Percentiles rank a stretch among this genome's conserved stretches.
Conservation (phyloP, 2,797 vertebrate genomes). For the Sebastes itinus region DNA sequence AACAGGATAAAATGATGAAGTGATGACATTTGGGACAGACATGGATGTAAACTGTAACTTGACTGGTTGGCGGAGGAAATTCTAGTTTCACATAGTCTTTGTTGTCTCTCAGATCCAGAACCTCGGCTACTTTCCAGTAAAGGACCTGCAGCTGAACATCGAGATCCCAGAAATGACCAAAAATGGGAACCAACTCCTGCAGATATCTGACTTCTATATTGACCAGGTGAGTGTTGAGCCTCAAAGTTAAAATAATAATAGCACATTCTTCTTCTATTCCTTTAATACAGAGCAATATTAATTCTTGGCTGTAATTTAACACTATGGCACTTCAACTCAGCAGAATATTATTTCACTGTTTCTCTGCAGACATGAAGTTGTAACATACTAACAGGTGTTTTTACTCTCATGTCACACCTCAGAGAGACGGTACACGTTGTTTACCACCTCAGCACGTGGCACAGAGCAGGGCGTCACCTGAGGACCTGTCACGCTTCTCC, state of each 20-base stretch:
- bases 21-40: too few species aligned
- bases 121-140: slow-evolving; percentile 92
- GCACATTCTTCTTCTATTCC: background rate
- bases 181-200: slow-evolving; percentile 90
- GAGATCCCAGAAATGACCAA: slow-evolving; percentile 91
- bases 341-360: background rate
- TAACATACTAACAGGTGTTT: slow-evolving; percentile 21
- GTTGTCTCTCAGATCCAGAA: slow-evolving; percentile 88
- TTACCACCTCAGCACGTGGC: slow-evolving; percentile 81
- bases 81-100: background rate
- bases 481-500: slow-evolving; percentile 87
- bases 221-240: slow-evolving; percentile 81
- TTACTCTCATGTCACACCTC: slow-evolving; percentile 17
- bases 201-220: slow-evolving; percentile 83
- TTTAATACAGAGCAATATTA: background rate
- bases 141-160: slow-evolving; percentile 87
- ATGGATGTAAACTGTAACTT: too few species aligned
- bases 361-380: background rate
- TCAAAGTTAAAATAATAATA: background rate
- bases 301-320: background rate
- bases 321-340: background rate
- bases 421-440: slow-evolving; percentile 82
- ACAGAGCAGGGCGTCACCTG: slow-evolving; percentile 81
- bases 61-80: too few species aligned
- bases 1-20: too few species aligned